Percentiles rank a stretch among this genome's conserved stretches.
These are phyloP conservation scores for Ianthella basta DNA, from an alignment of 37 sponge, comb jelly and placozoan genomes.

Conservation along the genomic window DNA sequence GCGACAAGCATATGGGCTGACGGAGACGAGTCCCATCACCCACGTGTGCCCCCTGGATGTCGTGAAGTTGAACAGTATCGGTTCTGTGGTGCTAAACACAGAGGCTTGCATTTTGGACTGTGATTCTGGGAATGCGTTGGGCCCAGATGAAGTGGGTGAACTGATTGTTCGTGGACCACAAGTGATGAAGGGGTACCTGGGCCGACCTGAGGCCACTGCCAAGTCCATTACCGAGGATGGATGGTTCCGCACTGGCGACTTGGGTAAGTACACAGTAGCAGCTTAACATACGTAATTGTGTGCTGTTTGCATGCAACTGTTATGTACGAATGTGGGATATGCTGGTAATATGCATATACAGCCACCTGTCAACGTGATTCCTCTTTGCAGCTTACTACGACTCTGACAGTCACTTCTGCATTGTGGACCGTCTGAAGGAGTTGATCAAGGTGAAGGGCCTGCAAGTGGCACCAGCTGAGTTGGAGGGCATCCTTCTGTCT, in stretches of 20 bases:
- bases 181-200: constrained; percentile 89
- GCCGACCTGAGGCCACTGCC: constrained; percentile 68
- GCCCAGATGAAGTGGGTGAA: constrained; percentile 68
- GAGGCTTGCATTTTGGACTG: constrained; percentile 58
- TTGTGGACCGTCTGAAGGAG: constrained; percentile 90
- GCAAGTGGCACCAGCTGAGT: constrained; percentile 94
- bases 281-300: too few species aligned
- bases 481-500: constrained; percentile 75
- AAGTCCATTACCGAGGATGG: constrained; percentile 69
- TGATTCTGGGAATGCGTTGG: constrained; percentile 48
- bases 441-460: constrained; percentile 92
- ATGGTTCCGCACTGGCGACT: constrained; percentile 86
- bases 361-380: too few species aligned
- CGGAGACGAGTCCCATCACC: constrained; percentile 81
- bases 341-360: too few species aligned
- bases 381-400: constrained; percentile 69
- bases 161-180: constrained; percentile 77
- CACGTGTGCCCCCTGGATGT: constrained; percentile 44
- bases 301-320: too few species aligned
- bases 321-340: too few species aligned
- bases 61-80: constrained; percentile 61
- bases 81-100: constrained; percentile 53
- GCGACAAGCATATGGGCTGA: constrained; percentile 83
- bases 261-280: constrained; percentile 39
- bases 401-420: constrained; percentile 77